phyloP scores from a whole-genome alignment of 2,888 invertebrate genomes.

The Hypselothyrea guttata region DNA sequence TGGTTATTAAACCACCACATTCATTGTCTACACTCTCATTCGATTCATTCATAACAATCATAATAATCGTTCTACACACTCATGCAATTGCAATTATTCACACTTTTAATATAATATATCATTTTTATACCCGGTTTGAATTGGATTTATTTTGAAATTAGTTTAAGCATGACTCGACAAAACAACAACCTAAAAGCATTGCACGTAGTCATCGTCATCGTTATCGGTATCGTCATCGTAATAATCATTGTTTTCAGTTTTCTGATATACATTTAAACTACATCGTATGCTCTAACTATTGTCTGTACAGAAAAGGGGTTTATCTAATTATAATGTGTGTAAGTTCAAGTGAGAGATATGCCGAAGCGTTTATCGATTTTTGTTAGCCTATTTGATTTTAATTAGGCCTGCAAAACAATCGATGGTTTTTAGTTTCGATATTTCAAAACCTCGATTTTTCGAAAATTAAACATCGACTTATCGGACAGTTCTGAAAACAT shows the following conservation, averaged over 20 bases:
- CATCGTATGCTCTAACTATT: slow-evolving; percentile 9
- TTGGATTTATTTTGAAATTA: slow-evolving; percentile 24
- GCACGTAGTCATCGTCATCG: slow-evolving; percentile 35
- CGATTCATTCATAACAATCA: slow-evolving; percentile 11
- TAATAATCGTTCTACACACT: slow-evolving; percentile 21
- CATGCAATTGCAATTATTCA: slow-evolving; percentile 50
- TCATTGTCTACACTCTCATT: slow-evolving; percentile 48
- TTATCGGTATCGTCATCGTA: slow-evolving; percentile 18
- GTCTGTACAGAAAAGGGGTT: neutral
- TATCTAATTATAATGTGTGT: too few relatives aligned
- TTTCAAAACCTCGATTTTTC: too few relatives aligned
- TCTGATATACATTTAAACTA: slow-evolving; percentile 47
- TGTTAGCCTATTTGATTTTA: too few relatives aligned
- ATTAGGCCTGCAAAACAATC: too few relatives aligned
- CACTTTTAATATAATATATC: slow-evolving; percentile 31
- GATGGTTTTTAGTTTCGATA: too few relatives aligned
- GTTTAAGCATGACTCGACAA: slow-evolving; percentile 58
- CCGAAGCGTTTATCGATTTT: too few relatives aligned
- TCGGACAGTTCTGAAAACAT: too few relatives aligned
- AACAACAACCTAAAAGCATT: slow-evolving; percentile 31
- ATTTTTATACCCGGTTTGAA: slow-evolving; percentile 26
- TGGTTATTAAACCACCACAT: slow-evolving; percentile 31
- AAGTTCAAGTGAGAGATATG: too few relatives aligned
- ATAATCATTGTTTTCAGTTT: slow-evolving; percentile 23
- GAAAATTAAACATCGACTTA: too few relatives aligned